Evolutionary conservation across 2,113 vertebrate species (phyloP), one percentile per base, ranked within the genome.

Genomic region (Cyprinodon brontotheroides): DNA sequence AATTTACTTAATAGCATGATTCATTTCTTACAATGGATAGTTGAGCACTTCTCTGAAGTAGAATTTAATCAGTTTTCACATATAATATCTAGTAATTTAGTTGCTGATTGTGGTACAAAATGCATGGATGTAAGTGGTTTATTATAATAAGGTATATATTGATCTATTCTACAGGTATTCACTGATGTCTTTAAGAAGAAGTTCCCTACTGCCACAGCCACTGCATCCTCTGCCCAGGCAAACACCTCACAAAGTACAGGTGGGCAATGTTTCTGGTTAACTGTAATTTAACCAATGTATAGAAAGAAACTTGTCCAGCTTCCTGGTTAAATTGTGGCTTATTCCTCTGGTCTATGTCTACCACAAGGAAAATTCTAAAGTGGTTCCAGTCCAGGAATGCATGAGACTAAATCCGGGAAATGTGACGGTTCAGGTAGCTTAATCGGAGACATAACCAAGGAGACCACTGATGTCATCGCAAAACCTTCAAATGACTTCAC

Each of bases 381-480:
- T 95, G 61, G 90, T 79, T 83, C 83, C 0, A 47, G 0, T 0
- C 11, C 78, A 61, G 94, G 87, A 43, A 65, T 89, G 63, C 50
- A 93, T 43, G 92, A 97, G 87, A 96, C 95, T 50, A 93, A 83
- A 74, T n/a, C 87, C 98, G 82, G 95, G 95, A 80, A 80, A 85
- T 0, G 86, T 97, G 72, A 83, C 53, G 1, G 72, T 97, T 22
- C 93, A 97, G 78, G 83, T 95, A 79, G 62, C 71, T 0, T n/a
- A n/a, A n/a, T n/a, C n/a, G 97, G 96, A 80, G 95, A 98, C 73
- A 97, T 99, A 83, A 95, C 95, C 13, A 92, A 94, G 74, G 95
- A 99, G 82, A 89, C 89, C 0, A 92, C 87, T 53, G 96, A 98
- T 61, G 90, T 96, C 80, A 96, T 98, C 64, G 94, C 98, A 53